Conservation (phyloP, 1,140 invertebrate genomes). For the Condylostylus longicornis region DNA sequence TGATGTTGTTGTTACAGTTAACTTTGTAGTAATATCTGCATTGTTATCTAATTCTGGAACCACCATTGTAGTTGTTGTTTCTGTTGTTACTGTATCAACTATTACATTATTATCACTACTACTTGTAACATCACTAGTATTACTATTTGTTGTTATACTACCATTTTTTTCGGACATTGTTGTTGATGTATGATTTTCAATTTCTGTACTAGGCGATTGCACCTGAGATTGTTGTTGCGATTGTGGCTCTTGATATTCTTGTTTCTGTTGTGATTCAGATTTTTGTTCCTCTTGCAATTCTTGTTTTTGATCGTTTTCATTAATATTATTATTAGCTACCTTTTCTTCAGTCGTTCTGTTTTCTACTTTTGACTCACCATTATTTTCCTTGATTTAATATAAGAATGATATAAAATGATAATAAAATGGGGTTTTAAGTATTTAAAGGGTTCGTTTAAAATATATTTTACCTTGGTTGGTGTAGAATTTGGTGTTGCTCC, state of each 20-base stretch:
- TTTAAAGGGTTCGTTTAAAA: conserved; percentile 3
- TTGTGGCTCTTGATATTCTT: background rate
- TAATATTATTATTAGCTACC: conserved; percentile 20
- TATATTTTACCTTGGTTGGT: conserved; percentile 26
- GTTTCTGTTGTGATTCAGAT: background rate
- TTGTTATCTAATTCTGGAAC: too few species aligned
- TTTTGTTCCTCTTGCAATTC: background rate
- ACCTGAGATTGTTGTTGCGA: too few species aligned
- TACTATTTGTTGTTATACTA: too few species aligned
- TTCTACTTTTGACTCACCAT: conserved; percentile 4
- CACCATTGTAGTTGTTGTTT: background rate
- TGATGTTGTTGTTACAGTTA: conserved; percentile 4
- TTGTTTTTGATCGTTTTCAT: conserved; percentile 12
- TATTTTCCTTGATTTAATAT: conserved; percentile 20
- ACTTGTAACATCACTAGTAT: too few species aligned
- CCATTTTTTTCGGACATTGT: too few species aligned
- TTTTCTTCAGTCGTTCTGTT: conserved; percentile 17
- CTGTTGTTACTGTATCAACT: too few species aligned
- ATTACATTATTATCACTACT: too few species aligned
- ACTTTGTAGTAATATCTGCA: background rate
- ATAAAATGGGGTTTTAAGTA: too few species aligned
- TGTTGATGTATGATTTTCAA: too few species aligned
- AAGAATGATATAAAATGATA: conserved; percentile 5
- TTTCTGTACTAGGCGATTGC: too few species aligned
- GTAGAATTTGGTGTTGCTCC: conserved; percentile 35